Percentiles rank a stretch among this genome's conserved stretches.
These are phyloP conservation scores for Hemicrepidius hirtus DNA, from an alignment of 2,888 invertebrate genomes.

Conservation along the genomic window DNA sequence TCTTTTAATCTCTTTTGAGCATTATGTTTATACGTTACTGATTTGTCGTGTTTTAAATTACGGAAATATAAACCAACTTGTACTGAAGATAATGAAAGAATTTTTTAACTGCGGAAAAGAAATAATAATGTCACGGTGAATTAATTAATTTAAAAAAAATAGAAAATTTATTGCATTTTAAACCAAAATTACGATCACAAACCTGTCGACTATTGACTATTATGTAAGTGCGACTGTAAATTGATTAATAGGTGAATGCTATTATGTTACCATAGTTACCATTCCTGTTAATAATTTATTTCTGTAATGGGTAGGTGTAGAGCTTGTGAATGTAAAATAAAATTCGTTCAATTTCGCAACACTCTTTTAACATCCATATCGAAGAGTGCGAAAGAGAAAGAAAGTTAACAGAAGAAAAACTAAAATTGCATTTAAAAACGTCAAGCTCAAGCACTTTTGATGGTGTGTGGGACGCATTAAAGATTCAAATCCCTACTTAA, in stretches of 20 bases:
- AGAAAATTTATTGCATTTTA: constrained; percentile 5
- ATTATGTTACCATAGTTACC: neutral
- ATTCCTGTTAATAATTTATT: constrained; percentile 9
- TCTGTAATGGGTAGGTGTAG: neutral
- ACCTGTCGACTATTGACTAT: neutral
- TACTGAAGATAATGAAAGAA: too few relatives aligned
- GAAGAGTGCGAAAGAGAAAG: too few relatives aligned
- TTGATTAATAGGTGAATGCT: constrained; percentile 21
- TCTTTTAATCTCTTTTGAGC: neutral
- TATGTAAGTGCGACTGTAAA: constrained; percentile 4
- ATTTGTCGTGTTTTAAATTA: neutral
- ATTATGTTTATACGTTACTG: neutral
- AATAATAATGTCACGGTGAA: too few relatives aligned
- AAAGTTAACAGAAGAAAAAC: neutral
- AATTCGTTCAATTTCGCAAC: too few relatives aligned
- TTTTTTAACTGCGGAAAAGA: neutral
- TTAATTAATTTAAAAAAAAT: neutral
- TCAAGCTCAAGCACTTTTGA: neutral
- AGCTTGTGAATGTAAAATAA: neutral
- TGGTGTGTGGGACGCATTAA: constrained; percentile 37
- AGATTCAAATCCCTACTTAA: constrained; percentile 39
- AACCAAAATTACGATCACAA: constrained; percentile 13
- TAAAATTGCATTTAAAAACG: neutral
- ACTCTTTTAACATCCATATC: too few relatives aligned
- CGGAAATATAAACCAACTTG: neutral